Percentiles rank a stretch among this genome's conserved stretches.
These are phyloP conservation scores for Peromyscus polionotus DNA, from an alignment of 2,113 vertebrate genomes.

Conservation along the genomic window DNA sequence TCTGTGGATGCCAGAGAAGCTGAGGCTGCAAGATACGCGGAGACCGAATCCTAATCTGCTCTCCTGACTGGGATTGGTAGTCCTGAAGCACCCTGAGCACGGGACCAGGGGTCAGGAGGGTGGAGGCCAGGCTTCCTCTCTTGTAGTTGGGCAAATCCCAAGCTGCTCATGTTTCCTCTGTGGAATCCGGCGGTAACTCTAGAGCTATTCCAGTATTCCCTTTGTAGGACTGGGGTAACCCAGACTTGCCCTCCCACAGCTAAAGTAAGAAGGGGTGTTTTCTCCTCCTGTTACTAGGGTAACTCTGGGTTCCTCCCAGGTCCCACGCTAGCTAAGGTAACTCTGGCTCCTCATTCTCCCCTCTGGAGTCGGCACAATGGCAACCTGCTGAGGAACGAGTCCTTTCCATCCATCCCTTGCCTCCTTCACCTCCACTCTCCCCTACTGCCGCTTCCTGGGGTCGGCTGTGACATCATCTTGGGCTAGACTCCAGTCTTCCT, in stretches of 20 bases:
- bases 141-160: no score
- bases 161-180: no score
- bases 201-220: neutral
- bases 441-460: neutral
- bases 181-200: no score
- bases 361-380: no score
- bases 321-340: no score
- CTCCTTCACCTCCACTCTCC: neutral
- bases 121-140: neutral
- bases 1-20: neutral
- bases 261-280: neutral
- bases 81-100: neutral
- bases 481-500: neutral
- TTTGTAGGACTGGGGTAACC: neutral
- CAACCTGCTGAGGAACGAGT: neutral
- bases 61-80: no score
- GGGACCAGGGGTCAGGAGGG: no score
- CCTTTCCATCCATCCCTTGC: neutral
- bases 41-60: neutral
- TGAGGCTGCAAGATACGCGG: rapidly evolving
- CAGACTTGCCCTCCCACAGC: neutral
- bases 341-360: neutral
- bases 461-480: neutral
- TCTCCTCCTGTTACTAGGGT: neutral
- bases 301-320: neutral